phyloP scores from a whole-genome alignment of 2,888 invertebrate species.

The Polydrusus pterygomalis region DNA sequence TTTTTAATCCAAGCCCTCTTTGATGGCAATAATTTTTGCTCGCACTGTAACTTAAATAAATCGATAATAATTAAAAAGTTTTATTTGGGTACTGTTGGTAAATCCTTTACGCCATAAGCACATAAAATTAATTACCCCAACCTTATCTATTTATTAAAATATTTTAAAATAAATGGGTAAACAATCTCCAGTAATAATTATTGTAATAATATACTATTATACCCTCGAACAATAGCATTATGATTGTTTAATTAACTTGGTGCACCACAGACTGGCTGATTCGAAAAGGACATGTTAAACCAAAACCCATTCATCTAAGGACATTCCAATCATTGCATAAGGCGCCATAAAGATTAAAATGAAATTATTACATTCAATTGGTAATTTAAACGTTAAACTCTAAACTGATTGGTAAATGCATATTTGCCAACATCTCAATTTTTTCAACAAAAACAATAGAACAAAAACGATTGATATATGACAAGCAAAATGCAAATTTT shows the following conservation, averaged over 20 bases:
- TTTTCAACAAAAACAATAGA: constrained; percentile 29
- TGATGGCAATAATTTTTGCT: no score
- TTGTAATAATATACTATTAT: constrained; percentile 14
- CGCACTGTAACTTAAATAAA: no score
- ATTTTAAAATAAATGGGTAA: neutral
- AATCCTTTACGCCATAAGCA: no score
- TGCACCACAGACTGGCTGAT: neutral
- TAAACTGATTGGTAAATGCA: constrained; percentile 31
- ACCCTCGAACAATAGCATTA: constrained; percentile 9
- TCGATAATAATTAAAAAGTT: no score
- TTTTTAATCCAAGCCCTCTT: no score
- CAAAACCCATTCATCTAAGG: constrained; percentile 23
- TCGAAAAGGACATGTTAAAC: constrained; percentile 38
- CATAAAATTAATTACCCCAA: no score
- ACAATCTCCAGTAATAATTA: constrained; percentile 5
- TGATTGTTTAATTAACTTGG: constrained; percentile 13
- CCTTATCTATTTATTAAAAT: no score
- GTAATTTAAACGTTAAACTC: constrained; percentile 34
- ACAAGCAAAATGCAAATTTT: constrained; percentile 35
- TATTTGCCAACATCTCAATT: constrained; percentile 28
- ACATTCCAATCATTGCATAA: constrained; percentile 41
- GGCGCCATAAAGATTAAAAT: constrained; percentile 42
- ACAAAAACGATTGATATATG: constrained; percentile 32
- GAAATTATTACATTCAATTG: constrained; percentile 39
- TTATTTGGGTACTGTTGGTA: no score